Evolutionary conservation across 2,888 invertebrate genomes (phyloP).

Genomic region (Terebella lapidaria): DNA sequence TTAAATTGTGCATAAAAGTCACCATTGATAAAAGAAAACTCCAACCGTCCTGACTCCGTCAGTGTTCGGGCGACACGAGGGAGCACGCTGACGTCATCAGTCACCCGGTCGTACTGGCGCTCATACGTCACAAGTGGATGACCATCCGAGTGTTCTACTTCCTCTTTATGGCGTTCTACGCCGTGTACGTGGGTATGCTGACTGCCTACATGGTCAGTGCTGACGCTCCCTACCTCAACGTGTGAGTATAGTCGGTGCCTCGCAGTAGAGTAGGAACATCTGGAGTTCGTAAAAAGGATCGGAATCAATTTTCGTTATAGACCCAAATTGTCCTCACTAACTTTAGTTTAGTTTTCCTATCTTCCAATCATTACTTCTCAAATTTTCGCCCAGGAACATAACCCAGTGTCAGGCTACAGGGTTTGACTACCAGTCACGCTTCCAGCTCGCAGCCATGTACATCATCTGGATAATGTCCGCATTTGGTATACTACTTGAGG

Average conservation of each 20-base stretch:
- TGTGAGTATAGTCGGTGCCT: background rate
- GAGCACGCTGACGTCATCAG: too few species aligned
- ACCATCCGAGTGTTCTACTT: slow-evolving; percentile 12
- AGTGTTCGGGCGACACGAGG: background rate
- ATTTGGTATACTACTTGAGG: background rate
- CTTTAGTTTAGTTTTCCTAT: too few species aligned
- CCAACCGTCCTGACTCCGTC: background rate
- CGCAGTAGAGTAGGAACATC: too few species aligned
- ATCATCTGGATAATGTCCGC: background rate
- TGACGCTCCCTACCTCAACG: slow-evolving; percentile 6
- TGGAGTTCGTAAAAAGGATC: too few species aligned
- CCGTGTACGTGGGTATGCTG: slow-evolving; percentile 10
- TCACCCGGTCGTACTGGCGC: slow-evolving; percentile 19
- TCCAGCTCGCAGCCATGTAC: background rate
- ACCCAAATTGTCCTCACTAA: too few species aligned
- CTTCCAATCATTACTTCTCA: too few species aligned
- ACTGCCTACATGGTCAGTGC: slow-evolving; percentile 18
- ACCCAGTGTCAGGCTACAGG: too few species aligned
- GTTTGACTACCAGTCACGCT: background rate
- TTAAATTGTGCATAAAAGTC: background rate
- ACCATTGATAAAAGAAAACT: too few species aligned
- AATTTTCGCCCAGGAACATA: too few species aligned
- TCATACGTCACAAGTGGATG: slow-evolving; percentile 20
- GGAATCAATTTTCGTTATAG: too few species aligned
- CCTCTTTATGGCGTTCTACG: slow-evolving; percentile 19